Conservation (phyloP, 2,888 invertebrate genomes). For the Drosophila neotestacea region DNA sequence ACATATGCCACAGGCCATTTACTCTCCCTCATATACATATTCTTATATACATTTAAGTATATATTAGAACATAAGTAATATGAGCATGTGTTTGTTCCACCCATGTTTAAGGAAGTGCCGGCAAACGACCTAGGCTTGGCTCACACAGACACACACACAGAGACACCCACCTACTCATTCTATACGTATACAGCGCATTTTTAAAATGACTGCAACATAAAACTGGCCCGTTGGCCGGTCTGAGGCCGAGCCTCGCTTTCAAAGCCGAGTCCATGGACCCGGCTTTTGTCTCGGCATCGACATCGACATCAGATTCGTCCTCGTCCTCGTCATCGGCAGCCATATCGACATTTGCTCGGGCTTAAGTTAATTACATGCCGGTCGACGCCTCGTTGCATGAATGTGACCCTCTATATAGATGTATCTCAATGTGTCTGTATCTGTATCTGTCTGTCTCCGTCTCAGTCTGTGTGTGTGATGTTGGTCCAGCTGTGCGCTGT, state of each 20-base stretch:
- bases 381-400: constrained; percentile 76
- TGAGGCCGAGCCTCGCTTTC: constrained; percentile 31
- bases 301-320: constrained; percentile 12
- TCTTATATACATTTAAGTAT: not conserved
- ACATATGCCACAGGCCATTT: constrained; percentile 25
- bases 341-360: constrained; percentile 64
- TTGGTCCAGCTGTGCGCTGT: constrained; percentile 72
- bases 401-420: constrained; percentile 49
- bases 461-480: constrained; percentile 7
- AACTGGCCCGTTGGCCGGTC: constrained; percentile 24
- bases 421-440: constrained; percentile 15
- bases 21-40: constrained; percentile 1
- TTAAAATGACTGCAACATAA: constrained; percentile 22
- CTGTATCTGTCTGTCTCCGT: constrained; percentile 11
- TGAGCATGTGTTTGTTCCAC: constrained; percentile 28
- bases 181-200: constrained; percentile 10
- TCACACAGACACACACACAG: constrained; percentile 7
- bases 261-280: constrained; percentile 17
- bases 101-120: constrained; percentile 63
- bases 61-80: constrained; percentile 14
- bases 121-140: constrained; percentile 67
- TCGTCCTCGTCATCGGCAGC: constrained; percentile 35
- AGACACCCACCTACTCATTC: not conserved
- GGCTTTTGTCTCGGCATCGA: constrained; percentile 11
- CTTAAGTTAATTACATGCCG: constrained; percentile 80